A percentile compares a stretch with the other conserved stretches of the same genome.
These are phyloP conservation scores for Plagodis pulveraria DNA, from an alignment of 2,888 invertebrate genomes.

Conservation along the genomic window DNA sequence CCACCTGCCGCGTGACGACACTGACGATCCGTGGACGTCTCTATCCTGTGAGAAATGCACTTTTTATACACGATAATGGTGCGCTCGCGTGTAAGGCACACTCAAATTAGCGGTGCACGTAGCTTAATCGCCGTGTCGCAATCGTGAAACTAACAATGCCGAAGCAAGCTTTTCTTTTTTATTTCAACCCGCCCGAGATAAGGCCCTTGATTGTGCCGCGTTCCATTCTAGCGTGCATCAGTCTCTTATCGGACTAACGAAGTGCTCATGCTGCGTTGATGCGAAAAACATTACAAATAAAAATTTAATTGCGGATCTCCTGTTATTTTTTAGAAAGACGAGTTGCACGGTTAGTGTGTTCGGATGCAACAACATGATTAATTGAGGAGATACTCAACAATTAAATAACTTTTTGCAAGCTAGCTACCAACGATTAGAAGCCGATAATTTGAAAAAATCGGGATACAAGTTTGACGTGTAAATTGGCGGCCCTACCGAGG, in stretches of 20 bases:
- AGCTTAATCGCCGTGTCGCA: slow-evolving; percentile 66
- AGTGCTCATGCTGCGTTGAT: slow-evolving; percentile 31
- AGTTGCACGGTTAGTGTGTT: slow-evolving; percentile 7
- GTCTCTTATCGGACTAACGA: slow-evolving; percentile 51
- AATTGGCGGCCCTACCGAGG: slow-evolving; percentile 53
- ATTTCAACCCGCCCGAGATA: slow-evolving; percentile 53
- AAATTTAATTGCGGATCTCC: slow-evolving; percentile 7
- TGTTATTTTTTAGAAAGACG: neutral
- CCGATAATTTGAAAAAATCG: slow-evolving; percentile 31
- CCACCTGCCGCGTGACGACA: slow-evolving; percentile 43
- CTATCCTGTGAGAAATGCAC: slow-evolving; percentile 52
- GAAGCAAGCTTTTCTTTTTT: slow-evolving; percentile 57
- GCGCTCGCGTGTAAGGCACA: slow-evolving; percentile 64
- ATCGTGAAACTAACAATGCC: slow-evolving; percentile 67
- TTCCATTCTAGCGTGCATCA: slow-evolving; percentile 60
- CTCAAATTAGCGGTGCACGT: slow-evolving; percentile 66
- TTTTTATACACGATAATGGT: slow-evolving; percentile 60
- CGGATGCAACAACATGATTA: slow-evolving; percentile 27
- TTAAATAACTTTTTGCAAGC: slow-evolving; percentile 23
- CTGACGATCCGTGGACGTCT: slow-evolving; percentile 50
- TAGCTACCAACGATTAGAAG: slow-evolving; percentile 23
- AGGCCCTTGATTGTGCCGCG: slow-evolving; percentile 59
- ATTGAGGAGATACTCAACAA: slow-evolving; percentile 28
- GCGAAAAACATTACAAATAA: slow-evolving; percentile 16
- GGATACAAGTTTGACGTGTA: slow-evolving; percentile 32